A percentile compares a stretch with the other conserved stretches of the same genome.
Conservation (phyloP, 2,113 vertebrate species). For the Anhinga anhinga region DNA sequence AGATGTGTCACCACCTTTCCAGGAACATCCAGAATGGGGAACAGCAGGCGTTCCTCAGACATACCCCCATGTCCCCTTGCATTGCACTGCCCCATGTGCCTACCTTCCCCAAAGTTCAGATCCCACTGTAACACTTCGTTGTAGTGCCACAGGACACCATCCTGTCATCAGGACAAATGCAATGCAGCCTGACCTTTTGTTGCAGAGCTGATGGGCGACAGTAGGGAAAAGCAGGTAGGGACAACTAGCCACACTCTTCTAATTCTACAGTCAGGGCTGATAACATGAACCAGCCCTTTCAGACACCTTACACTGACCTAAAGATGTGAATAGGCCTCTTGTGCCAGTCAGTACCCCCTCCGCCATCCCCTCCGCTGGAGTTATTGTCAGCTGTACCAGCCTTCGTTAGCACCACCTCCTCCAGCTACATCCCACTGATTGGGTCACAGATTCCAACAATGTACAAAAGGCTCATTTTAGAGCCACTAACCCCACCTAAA, state of each 20-base stretch:
- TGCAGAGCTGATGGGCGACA: background rate
- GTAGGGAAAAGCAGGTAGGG: background rate
- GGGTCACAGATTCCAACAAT: conserved; percentile 62
- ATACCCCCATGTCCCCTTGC: fast-evolving
- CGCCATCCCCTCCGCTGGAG: background rate
- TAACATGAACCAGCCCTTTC: background rate
- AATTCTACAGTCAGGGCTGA: background rate
- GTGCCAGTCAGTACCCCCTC: conserved; percentile 3
- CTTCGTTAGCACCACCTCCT: conserved; percentile 58
- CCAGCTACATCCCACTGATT: conserved; percentile 50
- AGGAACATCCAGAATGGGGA: background rate
- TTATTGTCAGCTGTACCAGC: conserved; percentile 51
- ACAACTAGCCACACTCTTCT: background rate
- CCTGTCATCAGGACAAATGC: background rate
- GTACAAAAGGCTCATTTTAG: conserved; percentile 74
- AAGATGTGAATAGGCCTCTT: background rate
- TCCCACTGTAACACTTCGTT: background rate
- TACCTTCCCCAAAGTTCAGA: background rate
- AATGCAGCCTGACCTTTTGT: background rate
- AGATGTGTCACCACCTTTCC: background rate
- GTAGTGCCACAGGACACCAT: background rate
- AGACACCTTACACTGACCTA: background rate
- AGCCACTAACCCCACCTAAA: conserved; percentile 30
- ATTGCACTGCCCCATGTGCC: background rate
- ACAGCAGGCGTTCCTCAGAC: background rate